Evolutionary conservation across 2,797 vertebrate genomes (phyloP).

Genomic region (Tangara arthus): DNA sequence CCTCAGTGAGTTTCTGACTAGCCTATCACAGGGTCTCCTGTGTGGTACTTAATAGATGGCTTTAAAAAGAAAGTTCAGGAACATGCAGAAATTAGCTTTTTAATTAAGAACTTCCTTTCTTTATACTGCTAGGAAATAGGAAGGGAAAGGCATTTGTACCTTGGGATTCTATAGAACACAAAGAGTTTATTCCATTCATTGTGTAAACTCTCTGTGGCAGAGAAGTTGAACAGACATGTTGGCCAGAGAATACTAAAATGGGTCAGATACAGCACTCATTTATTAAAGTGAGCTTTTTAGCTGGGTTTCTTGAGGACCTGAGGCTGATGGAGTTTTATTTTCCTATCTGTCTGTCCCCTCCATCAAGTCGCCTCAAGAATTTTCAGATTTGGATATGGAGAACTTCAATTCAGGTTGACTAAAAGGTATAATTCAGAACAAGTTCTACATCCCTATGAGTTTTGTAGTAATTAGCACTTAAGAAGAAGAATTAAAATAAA

Average conservation of each 20-base stretch:
- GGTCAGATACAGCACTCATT: not conserved
- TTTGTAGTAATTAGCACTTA: not conserved
- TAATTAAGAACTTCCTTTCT: constrained; percentile 49
- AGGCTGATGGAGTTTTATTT: not conserved
- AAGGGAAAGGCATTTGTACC: not conserved
- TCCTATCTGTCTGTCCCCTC: not conserved
- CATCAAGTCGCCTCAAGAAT: not conserved
- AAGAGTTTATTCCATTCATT: not conserved
- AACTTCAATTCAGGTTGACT: not conserved
- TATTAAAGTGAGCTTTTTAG: not conserved
- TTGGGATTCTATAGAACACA: not conserved
- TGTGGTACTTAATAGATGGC: not conserved
- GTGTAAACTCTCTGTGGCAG: not conserved
- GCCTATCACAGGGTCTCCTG: not conserved
- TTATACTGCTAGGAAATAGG: constrained; percentile 41
- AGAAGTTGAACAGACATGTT: not conserved
- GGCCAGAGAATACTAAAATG: not conserved
- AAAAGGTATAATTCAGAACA: not conserved
- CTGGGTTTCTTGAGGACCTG: not conserved
- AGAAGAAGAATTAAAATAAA: not conserved
- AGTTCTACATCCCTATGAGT: not conserved
- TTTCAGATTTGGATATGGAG: not conserved
- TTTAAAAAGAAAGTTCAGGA: constrained; percentile 5
- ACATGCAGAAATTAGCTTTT: constrained; percentile 19
- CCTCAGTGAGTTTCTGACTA: not conserved